phyloP scores from a whole-genome alignment of 2,113 vertebrate species.

The Pluvianellus socialis region DNA sequence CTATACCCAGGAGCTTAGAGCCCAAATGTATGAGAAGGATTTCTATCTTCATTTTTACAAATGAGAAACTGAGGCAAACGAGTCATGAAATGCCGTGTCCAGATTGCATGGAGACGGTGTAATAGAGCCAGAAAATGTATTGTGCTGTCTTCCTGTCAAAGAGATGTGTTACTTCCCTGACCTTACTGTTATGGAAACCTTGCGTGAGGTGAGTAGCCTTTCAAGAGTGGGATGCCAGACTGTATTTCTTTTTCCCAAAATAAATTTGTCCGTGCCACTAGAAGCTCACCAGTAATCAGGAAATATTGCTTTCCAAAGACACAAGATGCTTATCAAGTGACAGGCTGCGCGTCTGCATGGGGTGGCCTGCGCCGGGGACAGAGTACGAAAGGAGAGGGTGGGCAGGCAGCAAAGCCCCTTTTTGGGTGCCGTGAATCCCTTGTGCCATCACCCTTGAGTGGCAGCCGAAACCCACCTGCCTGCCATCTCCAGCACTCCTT shows the following conservation, averaged over 20 bases:
- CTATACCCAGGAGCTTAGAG: background rate
- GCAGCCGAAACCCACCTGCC: background rate
- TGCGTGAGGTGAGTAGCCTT: slow-evolving; percentile 30
- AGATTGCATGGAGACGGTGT: background rate
- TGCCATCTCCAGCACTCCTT: background rate
- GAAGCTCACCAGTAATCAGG: slow-evolving; percentile 19
- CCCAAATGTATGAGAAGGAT: background rate
- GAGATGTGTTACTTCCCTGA: slow-evolving; percentile 32
- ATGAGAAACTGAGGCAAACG: slow-evolving; percentile 48
- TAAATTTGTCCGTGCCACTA: slow-evolving; percentile 28
- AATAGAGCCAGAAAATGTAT: slow-evolving; percentile 26
- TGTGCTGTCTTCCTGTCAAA: slow-evolving; percentile 37
- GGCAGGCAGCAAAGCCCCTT: background rate
- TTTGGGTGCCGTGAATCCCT: background rate
- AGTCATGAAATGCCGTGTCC: background rate
- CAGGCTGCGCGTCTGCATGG: background rate
- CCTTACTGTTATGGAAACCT: slow-evolving; percentile 39
- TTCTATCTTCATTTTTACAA: slow-evolving; percentile 33
- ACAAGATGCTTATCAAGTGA: background rate
- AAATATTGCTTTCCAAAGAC: slow-evolving; percentile 12
- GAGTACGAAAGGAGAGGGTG: rapidly evolving
- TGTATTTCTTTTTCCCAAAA: slow-evolving; percentile 44
- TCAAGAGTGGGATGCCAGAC: slow-evolving; percentile 6
- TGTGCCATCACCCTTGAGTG: background rate
- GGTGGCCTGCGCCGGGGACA: rapidly evolving